Percentiles rank a stretch among this genome's conserved stretches.
These are phyloP conservation scores for Muntiacus reevesi DNA, from an alignment of 2,113 vertebrate genomes.

Conservation along the genomic window DNA sequence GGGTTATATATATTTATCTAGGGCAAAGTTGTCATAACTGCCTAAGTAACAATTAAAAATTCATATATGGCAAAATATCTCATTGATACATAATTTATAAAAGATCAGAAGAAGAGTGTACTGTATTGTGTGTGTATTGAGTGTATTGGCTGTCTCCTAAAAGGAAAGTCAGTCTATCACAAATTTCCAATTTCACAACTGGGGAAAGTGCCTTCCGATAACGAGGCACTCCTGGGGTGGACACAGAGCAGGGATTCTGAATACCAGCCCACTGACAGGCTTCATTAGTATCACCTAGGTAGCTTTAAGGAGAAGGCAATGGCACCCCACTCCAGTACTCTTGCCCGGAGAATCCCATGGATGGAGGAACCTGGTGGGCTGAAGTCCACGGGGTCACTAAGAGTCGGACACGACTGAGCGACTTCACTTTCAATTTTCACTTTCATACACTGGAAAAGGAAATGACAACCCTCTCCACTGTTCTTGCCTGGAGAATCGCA, in stretches of 20 bases:
- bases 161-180: not conserved
- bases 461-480: too few relatives aligned
- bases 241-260: not conserved
- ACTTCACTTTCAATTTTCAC: too few relatives aligned
- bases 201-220: not conserved
- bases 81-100: slow-evolving; percentile 38
- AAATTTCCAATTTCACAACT: not conserved
- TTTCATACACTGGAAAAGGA: too few relatives aligned
- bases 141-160: not conserved
- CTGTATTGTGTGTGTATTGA: not conserved
- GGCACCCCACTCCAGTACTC: too few relatives aligned
- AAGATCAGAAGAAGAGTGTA: not conserved
- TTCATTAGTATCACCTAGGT: not conserved
- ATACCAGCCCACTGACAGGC: not conserved
- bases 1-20: slow-evolving; percentile 21
- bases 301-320: not conserved
- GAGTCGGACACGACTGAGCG: too few relatives aligned
- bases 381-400: too few relatives aligned
- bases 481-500: too few relatives aligned
- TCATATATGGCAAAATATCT: slow-evolving; percentile 18
- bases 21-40: slow-evolving; percentile 22
- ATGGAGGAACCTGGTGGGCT: too few relatives aligned
- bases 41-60: slow-evolving; percentile 40
- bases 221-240: not conserved
- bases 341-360: too few relatives aligned